A percentile compares a stretch with the other conserved stretches of the same genome.
phyloP scores from a whole-genome alignment of 2,888 invertebrate genomes.

The Andrena chrysosceles region DNA sequence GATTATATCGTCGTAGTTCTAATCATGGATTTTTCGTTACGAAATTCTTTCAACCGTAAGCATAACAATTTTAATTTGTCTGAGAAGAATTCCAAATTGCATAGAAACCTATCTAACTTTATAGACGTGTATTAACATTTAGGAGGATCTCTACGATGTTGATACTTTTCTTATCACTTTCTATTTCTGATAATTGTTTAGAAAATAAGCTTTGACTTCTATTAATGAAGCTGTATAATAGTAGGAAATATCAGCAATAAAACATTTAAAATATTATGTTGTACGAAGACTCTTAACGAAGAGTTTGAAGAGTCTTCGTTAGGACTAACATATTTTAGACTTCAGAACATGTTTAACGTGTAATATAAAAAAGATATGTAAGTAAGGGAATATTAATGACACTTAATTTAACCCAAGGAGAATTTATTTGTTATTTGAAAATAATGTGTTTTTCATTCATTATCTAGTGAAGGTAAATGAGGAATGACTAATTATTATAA shows the following conservation, averaged over 20 bases:
- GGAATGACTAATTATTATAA: too few relatives aligned
- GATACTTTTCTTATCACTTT: background rate
- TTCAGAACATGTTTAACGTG: too few relatives aligned
- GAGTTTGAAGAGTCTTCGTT: too few relatives aligned
- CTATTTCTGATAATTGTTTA: background rate
- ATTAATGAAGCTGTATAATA: background rate
- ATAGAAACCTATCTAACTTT: background rate
- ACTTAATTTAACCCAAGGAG: too few relatives aligned
- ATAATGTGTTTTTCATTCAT: too few relatives aligned
- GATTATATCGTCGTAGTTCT: background rate
- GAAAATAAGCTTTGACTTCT: background rate
- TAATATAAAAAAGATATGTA: too few relatives aligned
- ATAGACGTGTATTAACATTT: background rate
- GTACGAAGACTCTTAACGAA: background rate
- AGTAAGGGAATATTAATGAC: too few relatives aligned
- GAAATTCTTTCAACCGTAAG: slow-evolving; percentile 56
- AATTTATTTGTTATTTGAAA: too few relatives aligned
- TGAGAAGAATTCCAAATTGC: slow-evolving; percentile 1
- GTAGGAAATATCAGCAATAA: background rate
- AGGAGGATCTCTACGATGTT: background rate
- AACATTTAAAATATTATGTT: background rate
- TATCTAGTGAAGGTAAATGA: too few relatives aligned
- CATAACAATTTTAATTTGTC: slow-evolving; percentile 14
- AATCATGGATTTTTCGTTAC: slow-evolving; percentile 52
- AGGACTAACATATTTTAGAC: too few relatives aligned